These are phyloP conservation scores for Pristionchus japonicus DNA, from an alignment of 2,888 invertebrate genomes.

Conservation along the genomic window DNA sequence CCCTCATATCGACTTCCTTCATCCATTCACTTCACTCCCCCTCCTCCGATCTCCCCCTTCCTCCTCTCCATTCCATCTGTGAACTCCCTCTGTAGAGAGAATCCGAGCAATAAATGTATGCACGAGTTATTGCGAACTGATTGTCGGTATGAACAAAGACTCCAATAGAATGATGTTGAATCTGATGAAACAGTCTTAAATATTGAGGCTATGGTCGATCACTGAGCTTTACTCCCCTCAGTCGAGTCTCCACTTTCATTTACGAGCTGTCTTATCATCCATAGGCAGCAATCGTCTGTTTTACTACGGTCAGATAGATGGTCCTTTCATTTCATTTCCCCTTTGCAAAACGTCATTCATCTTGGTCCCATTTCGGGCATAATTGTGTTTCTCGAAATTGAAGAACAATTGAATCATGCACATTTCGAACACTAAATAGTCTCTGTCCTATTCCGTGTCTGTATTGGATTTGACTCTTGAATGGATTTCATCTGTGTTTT, in stretches of 20 bases:
- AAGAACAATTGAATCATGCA: not conserved
- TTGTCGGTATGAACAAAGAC: not conserved
- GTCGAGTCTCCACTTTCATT: slow-evolving; percentile 26
- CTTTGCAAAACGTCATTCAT: not conserved
- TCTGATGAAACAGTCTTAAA: not conserved
- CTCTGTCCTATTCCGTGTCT: not conserved
- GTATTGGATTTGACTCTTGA: not conserved
- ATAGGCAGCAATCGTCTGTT: not conserved
- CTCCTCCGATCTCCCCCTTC: not conserved
- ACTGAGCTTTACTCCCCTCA: slow-evolving; percentile 1
- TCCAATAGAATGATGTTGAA: not conserved
- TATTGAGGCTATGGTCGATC: not conserved
- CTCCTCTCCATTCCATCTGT: not conserved
- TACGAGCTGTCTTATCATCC: slow-evolving; percentile 9
- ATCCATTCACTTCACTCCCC: slow-evolving; percentile 22
- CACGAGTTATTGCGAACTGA: not conserved
- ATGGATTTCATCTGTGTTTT: not conserved
- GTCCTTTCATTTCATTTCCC: not conserved
- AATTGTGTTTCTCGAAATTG: not conserved
- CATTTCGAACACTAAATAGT: not conserved
- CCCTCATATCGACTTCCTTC: slow-evolving; percentile 15
- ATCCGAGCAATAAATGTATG: slow-evolving; percentile 33
- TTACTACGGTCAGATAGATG: not conserved
- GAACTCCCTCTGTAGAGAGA: slow-evolving; percentile 18
- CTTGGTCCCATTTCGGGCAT: not conserved